Percentiles rank a stretch among this genome's conserved stretches.
These are phyloP conservation scores for Apis cerana DNA, from an alignment of 1,140 invertebrate species.

Conservation along the genomic window DNA sequence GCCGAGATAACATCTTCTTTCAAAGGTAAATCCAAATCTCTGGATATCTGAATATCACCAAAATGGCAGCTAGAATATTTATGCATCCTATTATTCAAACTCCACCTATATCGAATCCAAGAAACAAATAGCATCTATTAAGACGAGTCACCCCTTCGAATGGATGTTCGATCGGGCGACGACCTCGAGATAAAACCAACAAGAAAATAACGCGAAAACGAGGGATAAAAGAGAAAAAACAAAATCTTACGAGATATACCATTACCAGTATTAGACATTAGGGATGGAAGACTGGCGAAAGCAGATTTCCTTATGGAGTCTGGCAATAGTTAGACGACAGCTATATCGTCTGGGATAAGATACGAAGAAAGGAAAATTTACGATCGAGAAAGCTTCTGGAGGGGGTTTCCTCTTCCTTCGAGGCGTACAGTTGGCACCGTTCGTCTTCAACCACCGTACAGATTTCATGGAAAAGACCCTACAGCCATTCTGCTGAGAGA, in stretches of 20 bases:
- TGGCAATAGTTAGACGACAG: slow-evolving; percentile 12
- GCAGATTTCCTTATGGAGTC: slow-evolving; percentile 31
- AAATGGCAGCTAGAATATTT: slow-evolving; percentile 14
- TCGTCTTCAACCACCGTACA: not conserved
- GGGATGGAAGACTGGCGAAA: not conserved
- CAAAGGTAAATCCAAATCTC: not conserved
- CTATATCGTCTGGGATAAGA: slow-evolving; percentile 11
- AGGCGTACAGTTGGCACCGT: slow-evolving; percentile 44
- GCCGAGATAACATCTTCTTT: not conserved
- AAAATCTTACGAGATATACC: not conserved
- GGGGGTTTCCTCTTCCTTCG: not conserved
- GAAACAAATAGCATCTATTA: not conserved
- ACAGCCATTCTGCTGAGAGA: slow-evolving; percentile 36
- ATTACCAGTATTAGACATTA: not conserved
- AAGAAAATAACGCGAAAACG: not conserved
- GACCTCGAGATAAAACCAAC: not conserved
- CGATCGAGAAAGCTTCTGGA: not conserved
- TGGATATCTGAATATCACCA: not conserved
- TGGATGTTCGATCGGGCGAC: not conserved
- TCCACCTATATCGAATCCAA: not conserved
- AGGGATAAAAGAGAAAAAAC: not conserved
- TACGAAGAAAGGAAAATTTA: slow-evolving; percentile 19
- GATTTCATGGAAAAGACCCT: not conserved
- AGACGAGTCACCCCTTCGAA: not conserved
- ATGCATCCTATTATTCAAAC: slow-evolving; percentile 32